phyloP scores from a whole-genome alignment of 2,113 vertebrate species.

The Chamaea fasciata region DNA sequence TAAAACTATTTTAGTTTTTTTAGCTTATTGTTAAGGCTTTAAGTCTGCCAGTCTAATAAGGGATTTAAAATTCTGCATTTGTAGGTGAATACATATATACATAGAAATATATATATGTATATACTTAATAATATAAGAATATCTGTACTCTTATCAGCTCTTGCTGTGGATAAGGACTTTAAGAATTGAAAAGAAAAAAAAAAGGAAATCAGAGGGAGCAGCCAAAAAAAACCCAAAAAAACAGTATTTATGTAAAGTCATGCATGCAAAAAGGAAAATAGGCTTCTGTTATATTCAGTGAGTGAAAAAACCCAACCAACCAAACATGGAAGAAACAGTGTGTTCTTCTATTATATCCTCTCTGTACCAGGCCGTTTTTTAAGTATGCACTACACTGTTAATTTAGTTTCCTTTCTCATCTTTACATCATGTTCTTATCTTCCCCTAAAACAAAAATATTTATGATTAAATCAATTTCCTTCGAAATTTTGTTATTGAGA shows the following conservation, averaged over 20 bases:
- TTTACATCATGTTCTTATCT: neutral
- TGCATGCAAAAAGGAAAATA: neutral
- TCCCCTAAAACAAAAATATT: neutral
- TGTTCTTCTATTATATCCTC: neutral
- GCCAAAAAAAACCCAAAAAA: neutral
- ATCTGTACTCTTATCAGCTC: neutral
- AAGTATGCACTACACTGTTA: neutral
- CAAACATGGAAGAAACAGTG: neutral
- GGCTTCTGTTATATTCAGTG: neutral
- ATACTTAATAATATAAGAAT: neutral
- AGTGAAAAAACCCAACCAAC: neutral
- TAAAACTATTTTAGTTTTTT: neutral
- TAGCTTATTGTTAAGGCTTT: neutral
- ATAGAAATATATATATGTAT: neutral
- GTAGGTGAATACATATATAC: no score
- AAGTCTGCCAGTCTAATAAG: neutral
- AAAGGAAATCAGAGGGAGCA: fast-evolving
- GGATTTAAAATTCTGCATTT: neutral
- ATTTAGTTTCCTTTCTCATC: neutral
- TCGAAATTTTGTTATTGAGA: neutral
- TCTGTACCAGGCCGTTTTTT: neutral
- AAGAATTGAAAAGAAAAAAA: neutral
- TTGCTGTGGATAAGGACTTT: neutral
- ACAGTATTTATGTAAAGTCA: neutral
- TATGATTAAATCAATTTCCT: neutral